Evolutionary conservation across 2,113 vertebrate species (phyloP), one percentile per base, ranked within the genome.

Genomic region (Notothenia rossii): DNA sequence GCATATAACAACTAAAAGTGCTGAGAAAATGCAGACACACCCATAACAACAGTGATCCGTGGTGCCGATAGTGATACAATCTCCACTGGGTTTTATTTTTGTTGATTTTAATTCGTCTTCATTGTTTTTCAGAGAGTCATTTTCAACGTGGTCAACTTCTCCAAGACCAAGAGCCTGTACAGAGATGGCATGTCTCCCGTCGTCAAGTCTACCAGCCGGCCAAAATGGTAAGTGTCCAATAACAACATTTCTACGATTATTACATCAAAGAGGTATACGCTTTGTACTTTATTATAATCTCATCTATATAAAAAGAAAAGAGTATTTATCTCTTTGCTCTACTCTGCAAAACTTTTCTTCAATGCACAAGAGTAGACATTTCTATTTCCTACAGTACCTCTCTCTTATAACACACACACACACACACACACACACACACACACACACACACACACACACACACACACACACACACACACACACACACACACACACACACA

Each of bases 101-200:
- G 0, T 43, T 53, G 29, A 15, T 6, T 66, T 69, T 74, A 60
- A 79, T n/a, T 10, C 25, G 76, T 87, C 83, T 64, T 49, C 1
- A 12, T 2, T 89, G 72, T 92, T 59, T 96, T 95, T 75, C 93
- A 99, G 98, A 97, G 98, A 81, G 96, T 99, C 25, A 99, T 99
- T 93, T 99, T 99, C 93, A 99, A 99, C 68, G 95, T 99, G 1
- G 98, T 99, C 84, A 99, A 99, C 96, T 99, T 99, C 94, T 99
- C 98, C 84, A 99, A 99, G 95, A 99, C 98, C 75, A 99, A 99
- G 94, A 99, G 98, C 89, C 96, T 99, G 73, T 99, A 99, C 50
- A 95, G 98, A 94, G 98, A 99, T 88, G 98, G 98, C 45, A 99
- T 99, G 98, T 95, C 98, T 72, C 98, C 98, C 10, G 95, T 99